Evolutionary conservation across 1,140 invertebrate genomes (phyloP).

Genomic region (Papilio xuthus): DNA sequence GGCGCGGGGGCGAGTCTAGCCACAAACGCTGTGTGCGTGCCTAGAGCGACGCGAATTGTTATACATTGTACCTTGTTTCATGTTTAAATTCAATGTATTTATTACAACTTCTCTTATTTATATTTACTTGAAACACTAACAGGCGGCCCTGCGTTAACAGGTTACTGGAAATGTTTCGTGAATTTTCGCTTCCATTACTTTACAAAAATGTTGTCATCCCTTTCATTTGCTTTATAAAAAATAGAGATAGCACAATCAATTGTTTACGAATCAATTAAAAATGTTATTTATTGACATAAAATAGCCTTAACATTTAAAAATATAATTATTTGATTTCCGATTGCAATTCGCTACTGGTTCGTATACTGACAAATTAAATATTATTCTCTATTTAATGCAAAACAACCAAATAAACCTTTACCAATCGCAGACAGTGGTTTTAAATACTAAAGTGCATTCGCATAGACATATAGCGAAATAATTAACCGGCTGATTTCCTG

Average conservation of each 20-base stretch:
- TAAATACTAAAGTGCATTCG: constrained; percentile 32
- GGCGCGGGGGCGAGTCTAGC: constrained; percentile 62
- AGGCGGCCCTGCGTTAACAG: not conserved
- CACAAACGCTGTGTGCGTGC: constrained; percentile 36
- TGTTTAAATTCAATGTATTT: not conserved
- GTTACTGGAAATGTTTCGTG: no score
- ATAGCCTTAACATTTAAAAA: constrained; percentile 1
- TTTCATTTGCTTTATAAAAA: no score
- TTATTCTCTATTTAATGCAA: not conserved
- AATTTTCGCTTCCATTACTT: not conserved
- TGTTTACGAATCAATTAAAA: not conserved
- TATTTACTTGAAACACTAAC: constrained; percentile 4
- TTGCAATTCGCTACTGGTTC: not conserved
- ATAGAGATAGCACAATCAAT: not conserved
- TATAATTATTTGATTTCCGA: not conserved
- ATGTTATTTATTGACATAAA: not conserved
- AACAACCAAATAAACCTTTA: constrained; percentile 15
- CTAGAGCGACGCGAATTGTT: constrained; percentile 17
- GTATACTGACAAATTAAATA: not conserved
- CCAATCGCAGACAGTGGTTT: not conserved
- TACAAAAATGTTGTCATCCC: no score
- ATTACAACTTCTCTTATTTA: constrained; percentile 17
- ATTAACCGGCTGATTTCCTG: constrained; percentile 33
- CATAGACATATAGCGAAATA: constrained; percentile 31
- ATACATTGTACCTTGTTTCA: not conserved